These are phyloP conservation scores for Holotrichia oblita DNA, from an alignment of 1,140 invertebrate species.

Conservation along the genomic window DNA sequence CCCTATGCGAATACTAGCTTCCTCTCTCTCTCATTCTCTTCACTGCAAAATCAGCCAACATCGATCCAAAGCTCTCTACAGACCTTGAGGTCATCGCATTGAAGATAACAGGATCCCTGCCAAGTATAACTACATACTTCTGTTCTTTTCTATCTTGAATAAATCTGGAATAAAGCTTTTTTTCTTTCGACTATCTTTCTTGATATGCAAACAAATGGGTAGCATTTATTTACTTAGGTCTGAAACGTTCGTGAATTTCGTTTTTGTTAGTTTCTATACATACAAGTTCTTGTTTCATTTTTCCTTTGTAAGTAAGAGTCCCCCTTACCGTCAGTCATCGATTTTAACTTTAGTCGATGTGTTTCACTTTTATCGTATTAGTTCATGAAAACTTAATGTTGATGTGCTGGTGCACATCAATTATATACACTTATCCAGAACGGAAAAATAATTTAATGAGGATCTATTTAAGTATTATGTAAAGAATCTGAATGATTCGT, in stretches of 20 bases:
- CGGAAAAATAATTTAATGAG: no score
- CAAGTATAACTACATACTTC: not conserved
- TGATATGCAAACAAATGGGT: not conserved
- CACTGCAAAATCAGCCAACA: slow-evolving; percentile 15
- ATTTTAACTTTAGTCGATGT: not conserved
- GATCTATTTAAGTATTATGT: no score
- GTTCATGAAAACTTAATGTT: not conserved
- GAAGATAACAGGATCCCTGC: not conserved
- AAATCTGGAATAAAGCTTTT: not conserved
- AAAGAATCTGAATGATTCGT: no score
- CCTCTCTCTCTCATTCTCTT: slow-evolving; percentile 6
- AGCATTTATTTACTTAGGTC: no score
- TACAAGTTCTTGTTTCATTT: not conserved
- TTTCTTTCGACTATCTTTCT: not conserved
- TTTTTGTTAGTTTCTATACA: no score
- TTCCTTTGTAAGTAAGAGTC: not conserved
- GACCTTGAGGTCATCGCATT: slow-evolving; percentile 13
- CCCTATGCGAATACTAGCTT: slow-evolving; percentile 10
- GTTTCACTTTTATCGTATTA: not conserved
- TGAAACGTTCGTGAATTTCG: no score
- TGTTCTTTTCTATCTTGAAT: slow-evolving; percentile 15
- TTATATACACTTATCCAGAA: no score
- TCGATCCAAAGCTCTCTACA: not conserved
- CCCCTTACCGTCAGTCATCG: not conserved
- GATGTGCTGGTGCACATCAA: no score